Conservation (phyloP, 2,113 vertebrate species). For the Artemisiospiza belli region DNA sequence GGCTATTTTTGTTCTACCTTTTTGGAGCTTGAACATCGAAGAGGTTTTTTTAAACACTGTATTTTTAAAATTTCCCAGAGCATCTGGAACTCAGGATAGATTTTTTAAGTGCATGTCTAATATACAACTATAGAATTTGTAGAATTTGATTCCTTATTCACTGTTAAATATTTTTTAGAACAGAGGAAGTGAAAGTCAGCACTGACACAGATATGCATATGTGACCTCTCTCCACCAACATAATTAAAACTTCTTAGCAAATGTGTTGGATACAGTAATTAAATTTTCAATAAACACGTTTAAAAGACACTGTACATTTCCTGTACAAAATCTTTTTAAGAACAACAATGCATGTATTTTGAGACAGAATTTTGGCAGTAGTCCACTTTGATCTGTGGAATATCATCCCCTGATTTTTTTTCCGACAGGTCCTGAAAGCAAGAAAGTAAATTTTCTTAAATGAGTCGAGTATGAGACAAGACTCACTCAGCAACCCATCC, state of each 20-base stretch:
- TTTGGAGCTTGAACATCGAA: neutral
- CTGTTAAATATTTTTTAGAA: neutral
- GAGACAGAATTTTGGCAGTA: neutral
- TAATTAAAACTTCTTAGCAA: neutral
- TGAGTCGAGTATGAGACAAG: neutral
- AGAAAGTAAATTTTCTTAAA: constrained; percentile 6
- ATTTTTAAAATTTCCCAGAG: neutral
- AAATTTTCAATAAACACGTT: neutral
- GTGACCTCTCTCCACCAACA: neutral
- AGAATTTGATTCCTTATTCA: neutral
- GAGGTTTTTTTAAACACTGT: neutral
- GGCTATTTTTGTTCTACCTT: neutral
- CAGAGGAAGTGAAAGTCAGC: neutral
- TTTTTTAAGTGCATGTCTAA: neutral
- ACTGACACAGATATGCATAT: neutral
- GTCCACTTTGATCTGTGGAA: neutral
- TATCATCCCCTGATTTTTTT: neutral
- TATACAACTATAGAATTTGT: neutral
- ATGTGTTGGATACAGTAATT: neutral
- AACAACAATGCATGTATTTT: neutral
- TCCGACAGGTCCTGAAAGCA: neutral
- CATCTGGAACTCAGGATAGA: neutral
- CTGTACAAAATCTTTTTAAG: neutral
- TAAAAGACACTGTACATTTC: neutral
- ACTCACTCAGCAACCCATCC: neutral